phyloP scores from a whole-genome alignment of 2,113 vertebrate genomes.

The Chaetops frenatus region DNA sequence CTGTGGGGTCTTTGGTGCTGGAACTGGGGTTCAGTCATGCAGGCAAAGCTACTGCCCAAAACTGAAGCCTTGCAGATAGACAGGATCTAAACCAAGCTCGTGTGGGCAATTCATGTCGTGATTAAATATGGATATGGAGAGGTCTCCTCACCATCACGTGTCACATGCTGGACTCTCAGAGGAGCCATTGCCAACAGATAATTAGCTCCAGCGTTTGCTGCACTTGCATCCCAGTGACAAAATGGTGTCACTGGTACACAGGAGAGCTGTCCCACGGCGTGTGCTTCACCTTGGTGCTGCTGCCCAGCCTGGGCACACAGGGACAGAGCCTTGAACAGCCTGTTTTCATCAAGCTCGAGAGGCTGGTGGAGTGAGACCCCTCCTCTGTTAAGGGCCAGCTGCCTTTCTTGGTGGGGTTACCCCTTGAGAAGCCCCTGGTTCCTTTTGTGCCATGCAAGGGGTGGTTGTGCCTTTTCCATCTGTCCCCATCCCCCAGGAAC shows the following conservation, averaged over 20 bases:
- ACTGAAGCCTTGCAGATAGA: not conserved
- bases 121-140: slow-evolving; percentile 35
- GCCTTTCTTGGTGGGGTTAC: not conserved
- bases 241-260: slow-evolving; percentile 41
- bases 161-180: not conserved
- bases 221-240: slow-evolving; percentile 28
- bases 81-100: not conserved
- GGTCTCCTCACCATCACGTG: not conserved
- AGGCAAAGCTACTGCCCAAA: not conserved
- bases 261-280: not conserved
- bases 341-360: not conserved
- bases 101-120: not conserved
- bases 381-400: not conserved
- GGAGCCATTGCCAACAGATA: slow-evolving; percentile 1
- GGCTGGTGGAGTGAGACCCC: not conserved
- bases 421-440: not conserved
- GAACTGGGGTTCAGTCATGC: not conserved
- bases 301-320: not conserved
- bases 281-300: not conserved
- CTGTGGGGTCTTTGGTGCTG: not conserved
- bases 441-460: not conserved
- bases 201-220: not conserved
- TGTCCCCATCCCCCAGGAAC: not conserved
- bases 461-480: not conserved
- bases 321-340: not conserved